These are phyloP conservation scores for Eristalinus sepulchralis DNA, from an alignment of 2,888 invertebrate genomes.

Conservation along the genomic window DNA sequence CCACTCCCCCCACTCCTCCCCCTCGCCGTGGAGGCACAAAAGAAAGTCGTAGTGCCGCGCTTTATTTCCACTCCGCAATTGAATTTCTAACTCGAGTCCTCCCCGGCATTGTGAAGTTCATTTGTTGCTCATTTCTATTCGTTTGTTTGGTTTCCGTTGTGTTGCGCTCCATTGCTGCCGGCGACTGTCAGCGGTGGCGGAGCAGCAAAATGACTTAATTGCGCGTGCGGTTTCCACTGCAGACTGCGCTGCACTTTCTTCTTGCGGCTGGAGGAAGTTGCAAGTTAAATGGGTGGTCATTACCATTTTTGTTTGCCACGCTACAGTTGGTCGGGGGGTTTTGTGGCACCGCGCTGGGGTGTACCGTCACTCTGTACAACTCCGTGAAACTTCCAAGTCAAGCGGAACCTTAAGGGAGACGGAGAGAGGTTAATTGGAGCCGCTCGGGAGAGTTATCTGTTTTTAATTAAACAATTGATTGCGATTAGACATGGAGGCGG, in stretches of 20 bases:
- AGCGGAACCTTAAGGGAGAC: conserved; percentile 41
- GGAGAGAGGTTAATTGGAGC: conserved; percentile 64
- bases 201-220: conserved; percentile 66
- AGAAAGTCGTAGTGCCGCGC: conserved; percentile 51
- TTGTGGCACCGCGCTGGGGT: not conserved
- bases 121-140: conserved; percentile 16
- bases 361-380: conserved; percentile 3
- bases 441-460: conserved; percentile 41
- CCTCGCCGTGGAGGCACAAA: conserved; percentile 10
- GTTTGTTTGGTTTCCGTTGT: conserved; percentile 23
- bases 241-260: conserved; percentile 54
- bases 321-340: conserved; percentile 36
- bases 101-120: conserved; percentile 26
- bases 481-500: conserved; percentile 27
- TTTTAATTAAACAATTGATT: conserved; percentile 60
- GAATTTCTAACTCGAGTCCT: conserved; percentile 66
- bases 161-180: conserved; percentile 42
- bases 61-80: conserved; percentile 46
- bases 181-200: conserved; percentile 43
- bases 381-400: conserved; percentile 29
- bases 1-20: too few relatives aligned
- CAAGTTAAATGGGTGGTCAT: conserved; percentile 66
- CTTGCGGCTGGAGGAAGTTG: conserved; percentile 48
- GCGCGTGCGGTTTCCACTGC: conserved; percentile 58
- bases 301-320: conserved; percentile 61